Evolutionary conservation across 2,888 invertebrate species (phyloP).

Genomic region (Heliconius hortense): DNA sequence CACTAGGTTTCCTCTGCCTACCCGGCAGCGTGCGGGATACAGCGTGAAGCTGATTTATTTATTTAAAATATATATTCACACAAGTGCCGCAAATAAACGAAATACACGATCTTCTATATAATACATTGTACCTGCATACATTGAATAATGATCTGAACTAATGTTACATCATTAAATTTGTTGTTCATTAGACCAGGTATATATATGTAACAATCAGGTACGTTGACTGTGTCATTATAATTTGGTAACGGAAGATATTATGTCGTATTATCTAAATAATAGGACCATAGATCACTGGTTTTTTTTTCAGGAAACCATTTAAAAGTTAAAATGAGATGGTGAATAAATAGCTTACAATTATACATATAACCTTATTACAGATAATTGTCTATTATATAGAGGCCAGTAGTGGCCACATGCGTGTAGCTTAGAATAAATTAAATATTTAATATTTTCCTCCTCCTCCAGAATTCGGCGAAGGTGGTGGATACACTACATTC

Average conservation of each 20-base stretch:
- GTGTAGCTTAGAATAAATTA: too few relatives aligned
- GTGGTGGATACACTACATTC: too few relatives aligned
- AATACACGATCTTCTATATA: not conserved
- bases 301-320: not conserved
- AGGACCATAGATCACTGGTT: not conserved
- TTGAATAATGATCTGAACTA: not conserved
- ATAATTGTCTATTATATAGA: too few relatives aligned
- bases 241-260: not conserved
- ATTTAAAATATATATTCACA: too few relatives aligned
- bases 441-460: too few relatives aligned
- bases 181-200: not conserved
- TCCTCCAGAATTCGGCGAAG: too few relatives aligned
- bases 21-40: too few relatives aligned
- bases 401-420: too few relatives aligned
- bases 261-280: conserved; percentile 3
- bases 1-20: too few relatives aligned
- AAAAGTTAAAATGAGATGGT: not conserved
- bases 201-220: not conserved
- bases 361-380: too few relatives aligned
- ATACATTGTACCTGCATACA: not conserved
- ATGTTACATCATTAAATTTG: not conserved
- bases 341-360: not conserved
- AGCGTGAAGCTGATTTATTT: too few relatives aligned
- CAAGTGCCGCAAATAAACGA: not conserved
- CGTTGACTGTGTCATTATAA: not conserved